Percentiles rank a stretch among this genome's conserved stretches.
phyloP scores from a whole-genome alignment of 2,113 vertebrate species.

The Calypte anna region DNA sequence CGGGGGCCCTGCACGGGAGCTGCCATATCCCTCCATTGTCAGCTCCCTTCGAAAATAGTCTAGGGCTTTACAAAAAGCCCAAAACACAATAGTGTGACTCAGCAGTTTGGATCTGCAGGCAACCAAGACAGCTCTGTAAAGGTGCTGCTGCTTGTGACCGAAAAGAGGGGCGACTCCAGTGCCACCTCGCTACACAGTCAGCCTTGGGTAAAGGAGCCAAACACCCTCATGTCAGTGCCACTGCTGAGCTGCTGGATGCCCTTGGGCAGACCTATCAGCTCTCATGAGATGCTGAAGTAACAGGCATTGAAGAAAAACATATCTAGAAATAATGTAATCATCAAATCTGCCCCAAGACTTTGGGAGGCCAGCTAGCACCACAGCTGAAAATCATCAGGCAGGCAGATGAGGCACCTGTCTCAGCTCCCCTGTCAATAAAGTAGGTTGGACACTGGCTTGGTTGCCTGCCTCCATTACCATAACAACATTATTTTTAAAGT shows the following conservation, averaged over 20 bases:
- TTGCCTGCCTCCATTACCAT: neutral
- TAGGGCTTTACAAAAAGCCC: constrained; percentile 14
- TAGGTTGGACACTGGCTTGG: neutral
- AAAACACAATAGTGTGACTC: constrained; percentile 45
- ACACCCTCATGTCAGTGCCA: neutral
- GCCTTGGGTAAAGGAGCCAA: neutral
- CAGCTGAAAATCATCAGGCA: neutral
- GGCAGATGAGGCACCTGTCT: neutral
- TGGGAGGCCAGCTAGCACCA: neutral
- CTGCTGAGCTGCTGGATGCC: neutral
- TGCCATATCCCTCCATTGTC: constrained; percentile 57
- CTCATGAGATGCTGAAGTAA: neutral
- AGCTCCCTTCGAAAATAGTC: constrained; percentile 12
- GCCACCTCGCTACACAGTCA: fast-evolving
- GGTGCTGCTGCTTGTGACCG: neutral
- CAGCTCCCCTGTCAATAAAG: neutral
- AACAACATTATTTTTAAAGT: neutral
- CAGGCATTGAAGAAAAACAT: neutral
- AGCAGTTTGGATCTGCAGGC: constrained; percentile 33
- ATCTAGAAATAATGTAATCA: neutral
- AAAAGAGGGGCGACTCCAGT: neutral
- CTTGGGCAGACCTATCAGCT: neutral
- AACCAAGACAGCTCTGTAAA: neutral
- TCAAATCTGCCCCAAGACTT: neutral
- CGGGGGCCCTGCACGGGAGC: neutral